Evolutionary conservation across 2,113 vertebrate genomes (phyloP), one percentile per base, ranked within the genome.

Genomic region (Psittacula cyanocephala): DNA sequence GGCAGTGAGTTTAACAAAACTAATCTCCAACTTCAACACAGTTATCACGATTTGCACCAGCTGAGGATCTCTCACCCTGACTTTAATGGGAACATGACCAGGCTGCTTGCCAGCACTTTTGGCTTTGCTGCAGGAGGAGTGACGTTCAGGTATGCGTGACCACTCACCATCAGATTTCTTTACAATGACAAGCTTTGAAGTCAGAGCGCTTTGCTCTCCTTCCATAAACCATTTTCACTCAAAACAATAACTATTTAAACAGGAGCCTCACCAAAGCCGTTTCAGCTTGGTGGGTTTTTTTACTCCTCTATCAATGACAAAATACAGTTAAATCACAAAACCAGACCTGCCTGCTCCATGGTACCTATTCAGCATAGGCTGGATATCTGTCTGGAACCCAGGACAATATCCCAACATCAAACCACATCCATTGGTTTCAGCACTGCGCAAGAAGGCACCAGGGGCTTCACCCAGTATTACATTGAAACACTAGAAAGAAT

Each of bases 61-160:
- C 92, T 89, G 88, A 91, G 65, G 77, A 88, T 89, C 86, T 29
- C 80, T 91, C 91, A 81, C 70, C 28, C 91, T 46, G 62, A 28
- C 83, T 79, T 94, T 74, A 92, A 79, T 17, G 67, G 86, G 52
- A 89, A 71, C 86, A 94, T 4, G 74, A 44, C 41, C 91, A 93
- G 96, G 92, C 88, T 87, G 60, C 78, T 19, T 67, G 83, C 95
- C 96, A 96, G 95, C 76, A 43, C 65, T 81, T 93, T 74, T 89
- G 90, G 93, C 92, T 96, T 78, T 76, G 88, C 88, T 90, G 86
- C 55, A 86, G 77, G 9, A 93, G 91, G 81, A 92, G 92, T 67
- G 86, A 96, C 53, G 18, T 92, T 95, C 96, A 96, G 96, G 93
- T 96, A 95, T 95, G 96, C 93, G 43, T 96, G 88, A 94, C 96